Evolutionary conservation across 2,113 vertebrate genomes (phyloP).

Genomic region (Petroica traversi): DNA sequence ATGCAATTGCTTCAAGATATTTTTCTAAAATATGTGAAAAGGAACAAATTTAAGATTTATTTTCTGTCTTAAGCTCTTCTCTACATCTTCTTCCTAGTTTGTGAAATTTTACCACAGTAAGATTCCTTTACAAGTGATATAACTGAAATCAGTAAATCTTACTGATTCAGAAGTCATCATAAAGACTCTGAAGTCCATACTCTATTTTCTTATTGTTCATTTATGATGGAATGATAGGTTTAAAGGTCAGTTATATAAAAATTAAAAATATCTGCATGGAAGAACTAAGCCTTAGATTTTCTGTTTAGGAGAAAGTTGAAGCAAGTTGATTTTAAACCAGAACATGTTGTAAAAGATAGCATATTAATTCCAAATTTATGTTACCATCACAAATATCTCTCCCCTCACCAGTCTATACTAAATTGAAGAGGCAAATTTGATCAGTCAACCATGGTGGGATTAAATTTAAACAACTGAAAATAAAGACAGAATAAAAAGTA

Average conservation of each 20-base stretch:
- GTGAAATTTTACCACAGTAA: background rate
- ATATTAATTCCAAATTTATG: background rate
- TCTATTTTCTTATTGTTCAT: background rate
- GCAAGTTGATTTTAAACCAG: background rate
- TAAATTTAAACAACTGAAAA: background rate
- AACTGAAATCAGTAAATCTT: background rate
- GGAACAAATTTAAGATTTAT: background rate
- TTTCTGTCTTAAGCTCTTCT: background rate
- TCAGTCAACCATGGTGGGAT: background rate
- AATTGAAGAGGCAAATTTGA: background rate
- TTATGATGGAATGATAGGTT: background rate
- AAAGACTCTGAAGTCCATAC: background rate
- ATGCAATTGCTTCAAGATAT: background rate
- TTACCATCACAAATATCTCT: background rate
- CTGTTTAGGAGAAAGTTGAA: background rate
- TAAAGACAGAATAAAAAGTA: background rate
- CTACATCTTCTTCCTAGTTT: background rate
- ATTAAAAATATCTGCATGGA: background rate
- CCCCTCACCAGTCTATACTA: background rate
- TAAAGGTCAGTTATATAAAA: background rate
- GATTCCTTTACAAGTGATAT: background rate
- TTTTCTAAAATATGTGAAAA: background rate
- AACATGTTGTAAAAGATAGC: background rate
- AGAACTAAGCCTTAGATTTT: background rate
- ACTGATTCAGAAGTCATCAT: background rate